phyloP scores from a whole-genome alignment of 2,113 vertebrate species.

The Aldabrachelys gigantea region DNA sequence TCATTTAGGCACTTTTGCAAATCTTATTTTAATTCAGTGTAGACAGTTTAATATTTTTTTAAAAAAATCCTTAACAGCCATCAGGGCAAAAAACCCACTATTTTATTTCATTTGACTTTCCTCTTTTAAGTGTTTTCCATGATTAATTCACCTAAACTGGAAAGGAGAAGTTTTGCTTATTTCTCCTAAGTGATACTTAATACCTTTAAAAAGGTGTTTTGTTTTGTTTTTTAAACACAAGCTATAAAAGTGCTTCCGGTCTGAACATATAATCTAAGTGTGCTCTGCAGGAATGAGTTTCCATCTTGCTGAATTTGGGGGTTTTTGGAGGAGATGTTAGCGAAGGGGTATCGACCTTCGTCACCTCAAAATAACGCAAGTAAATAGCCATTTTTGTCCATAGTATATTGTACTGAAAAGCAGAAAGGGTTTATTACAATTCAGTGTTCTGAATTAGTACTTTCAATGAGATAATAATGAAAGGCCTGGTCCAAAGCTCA shows the following conservation, averaged over 20 bases:
- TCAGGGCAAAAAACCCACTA: neutral
- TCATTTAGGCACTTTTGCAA: neutral
- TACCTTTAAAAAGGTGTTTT: neutral
- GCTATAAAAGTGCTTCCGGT: neutral
- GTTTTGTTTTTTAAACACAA: neutral
- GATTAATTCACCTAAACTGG: neutral
- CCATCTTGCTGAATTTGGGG: neutral
- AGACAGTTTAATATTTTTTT: neutral
- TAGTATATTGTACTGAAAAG: conserved; percentile 31
- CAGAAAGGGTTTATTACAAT: conserved; percentile 2
- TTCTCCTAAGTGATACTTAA: neutral
- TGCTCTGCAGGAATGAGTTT: neutral
- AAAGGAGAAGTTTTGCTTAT: neutral
- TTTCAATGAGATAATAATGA: conserved; percentile 21
- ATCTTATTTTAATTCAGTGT: neutral
- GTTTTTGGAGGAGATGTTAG: conserved; percentile 42
- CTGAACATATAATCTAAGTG: neutral
- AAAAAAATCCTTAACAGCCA: neutral
- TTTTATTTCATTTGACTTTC: neutral
- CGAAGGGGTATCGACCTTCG: neutral
- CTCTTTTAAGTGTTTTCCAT: neutral
- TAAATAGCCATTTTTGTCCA: conserved; percentile 18
- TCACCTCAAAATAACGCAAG: conserved; percentile 15
- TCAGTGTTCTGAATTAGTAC: conserved; percentile 43
- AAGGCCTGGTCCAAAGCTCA: neutral